A percentile compares a stretch with the other conserved stretches of the same genome.
Conservation (phyloP, 2,888 invertebrate species). For the Electrophaes corylata region DNA sequence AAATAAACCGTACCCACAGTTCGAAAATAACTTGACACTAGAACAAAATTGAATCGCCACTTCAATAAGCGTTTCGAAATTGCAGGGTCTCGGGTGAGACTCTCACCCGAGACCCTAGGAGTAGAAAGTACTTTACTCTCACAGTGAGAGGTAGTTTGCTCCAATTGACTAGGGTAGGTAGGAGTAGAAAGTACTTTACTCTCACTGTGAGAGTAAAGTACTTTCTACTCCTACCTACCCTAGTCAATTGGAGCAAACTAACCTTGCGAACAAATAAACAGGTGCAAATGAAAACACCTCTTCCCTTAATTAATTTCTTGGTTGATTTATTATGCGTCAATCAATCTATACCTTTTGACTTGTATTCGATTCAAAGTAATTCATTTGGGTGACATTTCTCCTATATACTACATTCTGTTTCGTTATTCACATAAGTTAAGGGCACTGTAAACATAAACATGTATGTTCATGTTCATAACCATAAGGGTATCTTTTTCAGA, state of each 20-base stretch:
- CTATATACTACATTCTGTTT: not conserved
- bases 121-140: conserved; percentile 6
- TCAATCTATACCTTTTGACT: not conserved
- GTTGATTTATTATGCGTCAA: conserved; percentile 11
- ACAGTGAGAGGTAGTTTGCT: conserved; percentile 25
- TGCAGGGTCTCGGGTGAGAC: conserved; percentile 21
- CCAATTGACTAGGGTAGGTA: conserved; percentile 15
- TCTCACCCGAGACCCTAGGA: too few species aligned
- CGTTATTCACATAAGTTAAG: too few species aligned
- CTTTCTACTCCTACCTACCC: conserved; percentile 4
- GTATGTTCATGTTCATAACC: too few species aligned
- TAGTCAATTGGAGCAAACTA: conserved; percentile 25
- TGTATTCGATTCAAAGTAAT: conserved; percentile 4
- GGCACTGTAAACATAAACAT: too few species aligned
- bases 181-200: conserved; percentile 7
- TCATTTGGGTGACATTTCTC: not conserved
- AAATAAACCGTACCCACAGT: not conserved
- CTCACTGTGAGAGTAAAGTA: conserved; percentile 4
- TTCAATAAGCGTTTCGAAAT: conserved; percentile 24
- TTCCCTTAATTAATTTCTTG: conserved; percentile 10
- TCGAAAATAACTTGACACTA: conserved; percentile 21
- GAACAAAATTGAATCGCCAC: conserved; percentile 20
- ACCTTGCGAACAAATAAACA: conserved; percentile 23
- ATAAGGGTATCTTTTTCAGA: too few species aligned
- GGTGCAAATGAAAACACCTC: conserved; percentile 24